Evolutionary conservation across 2,113 vertebrate species (phyloP).

Genomic region (Stomatorhinus ivindoensis): DNA sequence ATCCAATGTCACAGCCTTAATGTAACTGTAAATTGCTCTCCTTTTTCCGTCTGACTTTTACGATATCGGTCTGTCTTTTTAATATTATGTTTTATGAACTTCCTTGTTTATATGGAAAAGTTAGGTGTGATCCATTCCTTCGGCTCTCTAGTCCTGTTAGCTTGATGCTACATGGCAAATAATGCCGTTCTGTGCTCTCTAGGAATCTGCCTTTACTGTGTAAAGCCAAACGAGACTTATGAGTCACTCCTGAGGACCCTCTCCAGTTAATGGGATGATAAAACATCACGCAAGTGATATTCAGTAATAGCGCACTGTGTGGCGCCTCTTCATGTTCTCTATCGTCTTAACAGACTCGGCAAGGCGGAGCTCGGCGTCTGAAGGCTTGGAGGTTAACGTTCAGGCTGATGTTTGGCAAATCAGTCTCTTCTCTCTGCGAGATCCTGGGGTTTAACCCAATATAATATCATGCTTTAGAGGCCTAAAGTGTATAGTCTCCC

Average conservation of each 20-base stretch:
- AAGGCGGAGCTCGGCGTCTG: neutral
- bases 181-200: neutral
- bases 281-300: neutral
- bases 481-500: neutral
- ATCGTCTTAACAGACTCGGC: neutral
- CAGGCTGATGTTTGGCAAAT: neutral
- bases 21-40: neutral
- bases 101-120: neutral
- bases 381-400: neutral
- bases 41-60: neutral
- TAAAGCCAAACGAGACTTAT: neutral
- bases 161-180: neutral
- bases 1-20: neutral
- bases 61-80: neutral
- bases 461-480: neutral
- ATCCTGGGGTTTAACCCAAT: neutral
- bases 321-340: neutral
- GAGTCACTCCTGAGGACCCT: neutral
- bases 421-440: neutral
- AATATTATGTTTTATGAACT: neutral
- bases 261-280: neutral
- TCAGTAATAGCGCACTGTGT: neutral
- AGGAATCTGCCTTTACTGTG: neutral
- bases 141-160: neutral
- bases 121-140: neutral